Evolutionary conservation across 2,113 vertebrate species (phyloP), one percentile per base, ranked within the genome.

Genomic region (Malurus alboscapulatus): DNA sequence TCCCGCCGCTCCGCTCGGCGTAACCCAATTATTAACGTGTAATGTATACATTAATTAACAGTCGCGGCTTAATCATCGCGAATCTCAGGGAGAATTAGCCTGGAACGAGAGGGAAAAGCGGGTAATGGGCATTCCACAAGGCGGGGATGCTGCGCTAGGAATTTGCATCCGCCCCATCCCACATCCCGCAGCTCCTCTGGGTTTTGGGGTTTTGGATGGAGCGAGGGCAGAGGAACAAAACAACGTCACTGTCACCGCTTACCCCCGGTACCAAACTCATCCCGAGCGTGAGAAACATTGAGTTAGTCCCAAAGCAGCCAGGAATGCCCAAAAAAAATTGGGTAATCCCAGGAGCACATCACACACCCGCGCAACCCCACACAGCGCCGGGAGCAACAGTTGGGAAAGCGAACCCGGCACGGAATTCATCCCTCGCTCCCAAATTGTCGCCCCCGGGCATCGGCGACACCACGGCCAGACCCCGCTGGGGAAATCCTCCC

Each of bases 201-300:
- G 27, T 6, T 54, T 2, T 12, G 32, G 83, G 69, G 53, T 21
- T 81, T 9, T 3, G 1, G 1, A 21, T 0, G 14, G 2, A 1
- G 17, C 0, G 38, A 38, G 17, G 30, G 27, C 9, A 53, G 27
- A 69, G 10, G 25, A 47, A 32, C 50, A 21, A 34, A 68, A 38
- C 9, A 0, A 1, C 7, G 0, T 3, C 47, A 2, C 2, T 0
- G 48, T 5, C 62, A 7, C 30, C 9, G 0, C 42, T 3, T 32
- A 14, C 22, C 20, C 3, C 3, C 2, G 0, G 6, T 1, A 34
- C 29, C 3, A 0, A 72, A 90, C 66, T 10, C 30, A 26, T 2
- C 25, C 42, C 0, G 2, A 73, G 45, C 4, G 2, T 15, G 30
- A 77, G 17, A 1, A 40, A 26, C 2, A 1, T 2, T 0, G 17